Percentiles rank a stretch among this genome's conserved stretches.
phyloP scores from a whole-genome alignment of 1,140 invertebrate species.

The Meloidogyne exigua region DNA sequence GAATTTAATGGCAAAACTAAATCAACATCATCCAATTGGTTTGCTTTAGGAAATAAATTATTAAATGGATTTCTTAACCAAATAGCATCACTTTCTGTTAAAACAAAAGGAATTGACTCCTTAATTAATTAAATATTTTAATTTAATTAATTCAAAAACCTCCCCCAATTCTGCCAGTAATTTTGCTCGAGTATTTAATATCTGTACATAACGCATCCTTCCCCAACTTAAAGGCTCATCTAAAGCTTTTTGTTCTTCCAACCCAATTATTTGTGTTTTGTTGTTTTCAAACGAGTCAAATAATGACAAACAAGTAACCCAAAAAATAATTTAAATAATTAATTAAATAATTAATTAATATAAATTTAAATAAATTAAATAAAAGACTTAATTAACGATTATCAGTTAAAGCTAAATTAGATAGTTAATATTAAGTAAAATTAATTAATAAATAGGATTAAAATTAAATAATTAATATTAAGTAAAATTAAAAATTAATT shows the following conservation, averaged over 20 bases:
- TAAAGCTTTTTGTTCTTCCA: constrained; percentile 30
- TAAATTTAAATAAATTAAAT: no score
- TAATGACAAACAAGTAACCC: constrained; percentile 43
- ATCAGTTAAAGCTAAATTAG: no score
- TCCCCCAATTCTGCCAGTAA: constrained; percentile 43
- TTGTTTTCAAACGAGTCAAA: constrained; percentile 4
- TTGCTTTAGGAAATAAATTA: constrained; percentile 30
- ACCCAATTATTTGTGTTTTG: background rate
- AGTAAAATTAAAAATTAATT: background rate
- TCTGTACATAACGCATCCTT: constrained; percentile 42
- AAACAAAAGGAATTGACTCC: constrained; percentile 41
- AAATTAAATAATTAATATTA: no score
- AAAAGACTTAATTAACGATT: no score
- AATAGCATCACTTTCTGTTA: constrained; percentile 56
- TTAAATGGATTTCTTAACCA: constrained; percentile 51
- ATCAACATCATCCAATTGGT: constrained; percentile 49
- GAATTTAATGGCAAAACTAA: constrained; percentile 50
- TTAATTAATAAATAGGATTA: no score
- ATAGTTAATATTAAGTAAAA: no score
- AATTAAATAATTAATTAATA: no score
- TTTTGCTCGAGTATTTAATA: constrained; percentile 45
- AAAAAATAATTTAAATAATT: no score
- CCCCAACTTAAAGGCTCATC: constrained; percentile 49
- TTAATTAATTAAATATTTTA: constrained; percentile 7
- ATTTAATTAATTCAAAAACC: constrained; percentile 18